phyloP scores from a whole-genome alignment of 2,888 invertebrate species.

The Nomada ruficornis region DNA sequence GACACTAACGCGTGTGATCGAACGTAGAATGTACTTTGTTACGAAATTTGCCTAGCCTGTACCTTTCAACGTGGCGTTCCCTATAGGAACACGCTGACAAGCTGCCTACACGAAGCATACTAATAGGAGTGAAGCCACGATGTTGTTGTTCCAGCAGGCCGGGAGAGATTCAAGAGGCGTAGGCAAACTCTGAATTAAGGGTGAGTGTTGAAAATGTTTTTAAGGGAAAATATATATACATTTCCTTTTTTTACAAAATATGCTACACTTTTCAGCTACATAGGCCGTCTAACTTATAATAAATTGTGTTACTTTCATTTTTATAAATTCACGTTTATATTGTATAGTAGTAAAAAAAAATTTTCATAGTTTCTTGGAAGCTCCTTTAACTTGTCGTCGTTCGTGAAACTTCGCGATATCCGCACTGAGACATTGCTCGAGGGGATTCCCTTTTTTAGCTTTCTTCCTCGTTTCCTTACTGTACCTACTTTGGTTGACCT shows the following conservation, averaged over 20 bases:
- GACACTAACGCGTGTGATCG: slow-evolving; percentile 29
- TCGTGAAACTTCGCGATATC: neutral
- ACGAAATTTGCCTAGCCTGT: neutral
- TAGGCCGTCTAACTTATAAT: too few species aligned
- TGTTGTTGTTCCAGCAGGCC: slow-evolving; percentile 16
- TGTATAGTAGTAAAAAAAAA: too few species aligned
- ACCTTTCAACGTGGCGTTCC: neutral
- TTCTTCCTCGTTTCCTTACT: neutral
- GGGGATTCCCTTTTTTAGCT: neutral
- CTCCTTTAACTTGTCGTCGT: neutral
- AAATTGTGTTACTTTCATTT: neutral
- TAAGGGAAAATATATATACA: too few species aligned
- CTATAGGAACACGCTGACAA: neutral
- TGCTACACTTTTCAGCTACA: neutral
- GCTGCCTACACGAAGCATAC: neutral
- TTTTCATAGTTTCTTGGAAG: neutral
- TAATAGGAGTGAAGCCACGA: neutral
- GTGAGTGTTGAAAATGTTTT: slow-evolving; percentile 43
- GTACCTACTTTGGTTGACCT: neutral
- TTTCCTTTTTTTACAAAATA: neutral
- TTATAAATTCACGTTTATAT: neutral
- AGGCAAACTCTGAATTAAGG: slow-evolving; percentile 36
- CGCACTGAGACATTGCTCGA: neutral
- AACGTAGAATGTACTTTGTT: slow-evolving; percentile 33
- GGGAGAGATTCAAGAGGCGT: neutral